Percentiles rank a stretch among this genome's conserved stretches.
Conservation (phyloP, 2,113 vertebrate species). For the Delphinus delphis region DNA sequence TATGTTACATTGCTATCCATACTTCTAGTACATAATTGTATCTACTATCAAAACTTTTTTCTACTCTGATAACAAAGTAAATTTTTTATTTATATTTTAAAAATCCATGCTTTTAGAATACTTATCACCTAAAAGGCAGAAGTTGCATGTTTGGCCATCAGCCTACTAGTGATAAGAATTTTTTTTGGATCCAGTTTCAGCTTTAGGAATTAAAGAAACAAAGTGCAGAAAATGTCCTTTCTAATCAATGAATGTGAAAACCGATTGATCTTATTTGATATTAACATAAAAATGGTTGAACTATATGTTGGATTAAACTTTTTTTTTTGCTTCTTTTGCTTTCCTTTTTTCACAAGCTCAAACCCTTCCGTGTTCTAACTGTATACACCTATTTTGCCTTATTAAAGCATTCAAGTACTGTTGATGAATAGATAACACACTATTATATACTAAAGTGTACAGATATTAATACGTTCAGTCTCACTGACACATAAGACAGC, state of each 20-base stretch:
- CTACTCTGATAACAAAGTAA: neutral
- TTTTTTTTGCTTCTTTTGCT: neutral
- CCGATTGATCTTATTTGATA: neutral
- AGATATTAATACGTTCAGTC: conserved; percentile 47
- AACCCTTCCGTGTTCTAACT: neutral
- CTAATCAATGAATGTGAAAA: neutral
- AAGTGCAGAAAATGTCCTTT: neutral
- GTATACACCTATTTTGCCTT: neutral
- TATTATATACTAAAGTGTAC: neutral
- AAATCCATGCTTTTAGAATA: neutral
- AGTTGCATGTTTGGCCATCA: neutral
- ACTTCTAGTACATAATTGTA: neutral
- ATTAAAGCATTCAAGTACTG: neutral
- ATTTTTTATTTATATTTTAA: neutral
- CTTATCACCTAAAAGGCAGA: neutral
- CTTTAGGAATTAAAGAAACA: neutral
- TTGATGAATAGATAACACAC: neutral
- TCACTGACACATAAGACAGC: neutral
- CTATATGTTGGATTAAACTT: neutral
- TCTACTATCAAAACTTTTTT: neutral
- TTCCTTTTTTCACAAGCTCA: neutral
- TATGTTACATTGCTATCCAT: neutral
- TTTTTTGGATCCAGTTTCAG: neutral
- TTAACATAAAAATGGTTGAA: neutral
- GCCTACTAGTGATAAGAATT: neutral